These are phyloP conservation scores for Alexandromys fortis DNA, from an alignment of 2,113 vertebrate genomes.

Conservation along the genomic window DNA sequence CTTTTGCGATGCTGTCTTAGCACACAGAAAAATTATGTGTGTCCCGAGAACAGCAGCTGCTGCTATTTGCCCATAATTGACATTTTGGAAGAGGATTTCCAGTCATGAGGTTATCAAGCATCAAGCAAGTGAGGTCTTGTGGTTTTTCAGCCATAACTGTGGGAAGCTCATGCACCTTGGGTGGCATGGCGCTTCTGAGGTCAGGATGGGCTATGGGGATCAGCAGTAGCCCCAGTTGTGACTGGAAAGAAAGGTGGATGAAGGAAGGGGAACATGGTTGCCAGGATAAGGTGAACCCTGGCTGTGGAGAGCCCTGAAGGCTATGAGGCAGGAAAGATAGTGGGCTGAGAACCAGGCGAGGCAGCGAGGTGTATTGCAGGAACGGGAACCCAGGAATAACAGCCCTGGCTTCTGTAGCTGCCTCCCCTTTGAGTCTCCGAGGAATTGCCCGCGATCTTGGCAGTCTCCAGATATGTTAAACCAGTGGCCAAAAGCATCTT, in stretches of 20 bases:
- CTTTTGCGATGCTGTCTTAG: background rate
- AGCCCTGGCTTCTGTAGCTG: no score
- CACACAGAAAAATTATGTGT: background rate
- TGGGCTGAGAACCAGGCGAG: background rate
- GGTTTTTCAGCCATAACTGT: background rate
- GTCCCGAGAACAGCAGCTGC: background rate
- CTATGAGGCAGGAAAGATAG: background rate
- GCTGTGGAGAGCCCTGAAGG: background rate
- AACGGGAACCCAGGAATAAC: background rate
- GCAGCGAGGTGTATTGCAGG: background rate
- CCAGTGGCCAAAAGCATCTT: background rate
- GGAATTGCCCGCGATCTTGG: background rate
- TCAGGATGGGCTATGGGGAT: background rate
- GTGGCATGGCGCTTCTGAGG: background rate
- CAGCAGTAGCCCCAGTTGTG: background rate
- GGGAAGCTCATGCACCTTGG: background rate
- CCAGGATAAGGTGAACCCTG: background rate
- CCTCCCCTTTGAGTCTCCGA: background rate
- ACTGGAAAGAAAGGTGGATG: background rate
- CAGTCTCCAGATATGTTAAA: background rate
- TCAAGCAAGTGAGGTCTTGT: background rate
- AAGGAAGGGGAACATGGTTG: background rate
- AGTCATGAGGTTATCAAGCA: rapidly evolving
- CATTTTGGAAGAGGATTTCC: background rate
- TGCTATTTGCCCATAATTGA: no score